Evolutionary conservation across 2,113 vertebrate genomes (phyloP).

Genomic region (human): DNA sequence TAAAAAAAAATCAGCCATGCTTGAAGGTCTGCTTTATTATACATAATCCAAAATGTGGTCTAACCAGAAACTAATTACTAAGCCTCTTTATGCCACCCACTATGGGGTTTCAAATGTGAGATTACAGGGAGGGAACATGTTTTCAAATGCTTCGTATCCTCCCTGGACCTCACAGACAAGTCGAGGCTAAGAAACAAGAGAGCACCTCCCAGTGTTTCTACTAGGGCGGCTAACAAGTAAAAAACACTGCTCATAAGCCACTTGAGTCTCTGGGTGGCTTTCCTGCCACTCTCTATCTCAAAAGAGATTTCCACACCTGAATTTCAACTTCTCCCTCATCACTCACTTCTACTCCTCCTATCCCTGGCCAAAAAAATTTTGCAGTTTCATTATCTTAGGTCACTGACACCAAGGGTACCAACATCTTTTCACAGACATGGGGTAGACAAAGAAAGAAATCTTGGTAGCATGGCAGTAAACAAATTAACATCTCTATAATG

Average conservation of each 20-base stretch:
- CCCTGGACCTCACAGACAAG: background rate
- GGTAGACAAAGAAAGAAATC: background rate
- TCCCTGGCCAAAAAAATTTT: background rate
- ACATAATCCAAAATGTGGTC: background rate
- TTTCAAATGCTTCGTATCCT: background rate
- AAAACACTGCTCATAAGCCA: background rate
- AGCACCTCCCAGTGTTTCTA: background rate
- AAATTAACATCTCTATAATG: background rate
- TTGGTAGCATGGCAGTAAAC: background rate
- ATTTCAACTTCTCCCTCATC: background rate
- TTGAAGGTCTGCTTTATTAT: background rate
- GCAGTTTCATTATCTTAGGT: background rate
- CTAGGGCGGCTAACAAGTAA: background rate
- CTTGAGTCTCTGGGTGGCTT: background rate
- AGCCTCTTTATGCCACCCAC: background rate
- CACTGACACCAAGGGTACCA: background rate
- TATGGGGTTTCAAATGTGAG: background rate
- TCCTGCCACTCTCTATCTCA: background rate
- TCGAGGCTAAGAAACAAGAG: background rate
- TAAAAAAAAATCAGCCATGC: background rate
- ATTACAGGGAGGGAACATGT: background rate
- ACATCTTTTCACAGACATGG: background rate
- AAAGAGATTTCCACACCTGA: background rate
- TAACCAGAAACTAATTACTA: conserved; percentile 3
- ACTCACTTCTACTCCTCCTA: background rate